Percentiles rank a stretch among this genome's conserved stretches.
These are phyloP conservation scores for Operophtera brumata DNA, from an alignment of 2,888 invertebrate species.

Conservation along the genomic window DNA sequence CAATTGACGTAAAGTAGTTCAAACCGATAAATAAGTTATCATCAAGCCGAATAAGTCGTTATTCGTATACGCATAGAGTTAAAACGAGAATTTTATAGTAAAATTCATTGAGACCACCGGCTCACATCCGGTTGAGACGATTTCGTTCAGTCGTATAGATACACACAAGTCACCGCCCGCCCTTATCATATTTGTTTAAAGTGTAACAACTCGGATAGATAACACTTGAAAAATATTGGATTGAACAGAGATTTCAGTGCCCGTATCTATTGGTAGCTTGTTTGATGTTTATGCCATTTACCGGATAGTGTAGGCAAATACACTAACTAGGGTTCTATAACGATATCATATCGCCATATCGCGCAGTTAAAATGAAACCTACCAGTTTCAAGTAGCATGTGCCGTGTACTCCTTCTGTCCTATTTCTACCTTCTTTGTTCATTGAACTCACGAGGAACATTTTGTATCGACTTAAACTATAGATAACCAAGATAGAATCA, in stretches of 20 bases:
- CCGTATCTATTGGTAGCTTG: conserved; percentile 44
- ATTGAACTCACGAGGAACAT: too few species aligned
- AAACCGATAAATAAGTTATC: conserved; percentile 23
- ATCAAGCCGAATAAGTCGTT: conserved; percentile 16
- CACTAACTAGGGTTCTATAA: conserved; percentile 9
- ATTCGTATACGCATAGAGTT: conserved; percentile 18
- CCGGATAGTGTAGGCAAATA: conserved; percentile 17
- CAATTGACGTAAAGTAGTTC: conserved; percentile 19
- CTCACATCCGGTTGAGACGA: conserved; percentile 51
- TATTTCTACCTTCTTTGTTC: background rate
- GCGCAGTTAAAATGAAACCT: conserved; percentile 3
- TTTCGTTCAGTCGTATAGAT: conserved; percentile 41
- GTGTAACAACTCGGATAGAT: conserved; percentile 51
- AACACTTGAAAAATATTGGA: conserved; percentile 49
- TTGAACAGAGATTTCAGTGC: conserved; percentile 48
- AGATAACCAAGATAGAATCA: too few species aligned
- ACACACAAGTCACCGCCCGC: conserved; percentile 47
- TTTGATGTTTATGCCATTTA: conserved; percentile 39
- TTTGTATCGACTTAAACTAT: too few species aligned
- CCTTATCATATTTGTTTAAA: conserved; percentile 57
- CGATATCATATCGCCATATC: conserved; percentile 9
- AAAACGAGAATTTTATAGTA: conserved; percentile 27
- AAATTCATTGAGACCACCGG: conserved; percentile 40
- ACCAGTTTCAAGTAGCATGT: background rate
- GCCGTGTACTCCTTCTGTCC: background rate